These are phyloP conservation scores for Electrophaes corylata DNA, from an alignment of 2,888 invertebrate species.

Conservation along the genomic window DNA sequence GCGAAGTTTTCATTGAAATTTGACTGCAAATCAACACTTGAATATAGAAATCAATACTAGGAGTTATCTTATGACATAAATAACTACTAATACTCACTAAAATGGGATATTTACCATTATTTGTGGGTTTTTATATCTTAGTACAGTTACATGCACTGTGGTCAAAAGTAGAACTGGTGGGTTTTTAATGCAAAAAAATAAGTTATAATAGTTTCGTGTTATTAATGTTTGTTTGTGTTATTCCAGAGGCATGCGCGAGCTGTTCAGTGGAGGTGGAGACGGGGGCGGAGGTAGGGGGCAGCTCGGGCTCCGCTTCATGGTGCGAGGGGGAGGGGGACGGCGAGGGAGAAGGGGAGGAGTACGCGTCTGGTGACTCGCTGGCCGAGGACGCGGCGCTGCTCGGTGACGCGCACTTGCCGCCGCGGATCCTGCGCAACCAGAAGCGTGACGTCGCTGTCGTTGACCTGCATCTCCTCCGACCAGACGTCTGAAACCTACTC, in stretches of 20 bases:
- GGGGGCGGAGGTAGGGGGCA: conserved; percentile 66
- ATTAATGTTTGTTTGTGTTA: conserved; percentile 19
- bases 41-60: too few species aligned
- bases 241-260: conserved; percentile 77
- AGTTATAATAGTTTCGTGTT: background rate
- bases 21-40: too few species aligned
- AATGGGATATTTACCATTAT: too few species aligned
- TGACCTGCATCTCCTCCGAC: conserved; percentile 76
- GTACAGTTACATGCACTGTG: too few species aligned
- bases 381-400: conserved; percentile 78
- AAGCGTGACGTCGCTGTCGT: conserved; percentile 78
- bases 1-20: too few species aligned
- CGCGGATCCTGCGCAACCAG: conserved; percentile 63
- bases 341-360: conserved; percentile 69
- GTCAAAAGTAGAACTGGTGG: background rate
- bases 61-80: too few species aligned
- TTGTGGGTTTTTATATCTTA: too few species aligned
- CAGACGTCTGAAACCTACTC: conserved; percentile 63
- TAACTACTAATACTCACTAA: too few species aligned
- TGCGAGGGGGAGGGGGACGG: conserved; percentile 80
- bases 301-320: conserved; percentile 78
- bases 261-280: conserved; percentile 78
- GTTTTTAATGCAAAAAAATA: background rate
- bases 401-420: conserved; percentile 60
- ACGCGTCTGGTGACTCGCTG: conserved; percentile 81